Conservation (phyloP, 1,140 invertebrate species). For the Brachionus manjavacas region DNA sequence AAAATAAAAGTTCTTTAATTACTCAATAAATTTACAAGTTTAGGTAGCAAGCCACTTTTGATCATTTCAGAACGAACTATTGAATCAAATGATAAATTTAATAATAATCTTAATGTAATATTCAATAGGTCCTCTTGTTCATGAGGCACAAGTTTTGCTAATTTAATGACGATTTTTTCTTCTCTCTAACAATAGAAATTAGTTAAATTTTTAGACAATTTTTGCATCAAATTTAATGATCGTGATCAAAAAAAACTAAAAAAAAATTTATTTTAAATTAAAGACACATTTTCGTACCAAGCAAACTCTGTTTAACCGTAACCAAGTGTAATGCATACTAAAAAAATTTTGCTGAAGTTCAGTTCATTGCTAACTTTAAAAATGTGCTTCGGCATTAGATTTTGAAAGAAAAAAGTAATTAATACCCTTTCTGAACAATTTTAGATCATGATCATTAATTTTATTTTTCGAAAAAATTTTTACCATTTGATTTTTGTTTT, state of each 20-base stretch:
- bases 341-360: no score
- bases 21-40: constrained; percentile 80
- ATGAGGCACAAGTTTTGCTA: constrained; percentile 58
- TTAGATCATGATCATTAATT: not conserved
- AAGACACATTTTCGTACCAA: no score
- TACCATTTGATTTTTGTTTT: constrained; percentile 90
- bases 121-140: constrained; percentile 70
- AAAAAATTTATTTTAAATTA: no score
- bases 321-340: no score
- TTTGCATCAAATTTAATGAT: no score
- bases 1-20: constrained; percentile 53
- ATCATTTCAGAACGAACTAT: constrained; percentile 81
- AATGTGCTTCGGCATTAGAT: no score
- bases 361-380: no score
- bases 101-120: constrained; percentile 77
- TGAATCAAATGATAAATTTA: constrained; percentile 94
- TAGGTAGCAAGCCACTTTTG: constrained; percentile 77
- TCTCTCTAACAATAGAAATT: constrained; percentile 52
- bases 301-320: no score
- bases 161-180: constrained; percentile 60
- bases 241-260: no score
- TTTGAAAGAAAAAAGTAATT: no score
- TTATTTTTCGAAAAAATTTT: constrained; percentile 20
- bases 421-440: not conserved
- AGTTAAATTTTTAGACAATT: no score